Evolutionary conservation across 2,888 invertebrate genomes (phyloP), one percentile per base, ranked within the genome.

Genomic region (Eilema caniola): DNA sequence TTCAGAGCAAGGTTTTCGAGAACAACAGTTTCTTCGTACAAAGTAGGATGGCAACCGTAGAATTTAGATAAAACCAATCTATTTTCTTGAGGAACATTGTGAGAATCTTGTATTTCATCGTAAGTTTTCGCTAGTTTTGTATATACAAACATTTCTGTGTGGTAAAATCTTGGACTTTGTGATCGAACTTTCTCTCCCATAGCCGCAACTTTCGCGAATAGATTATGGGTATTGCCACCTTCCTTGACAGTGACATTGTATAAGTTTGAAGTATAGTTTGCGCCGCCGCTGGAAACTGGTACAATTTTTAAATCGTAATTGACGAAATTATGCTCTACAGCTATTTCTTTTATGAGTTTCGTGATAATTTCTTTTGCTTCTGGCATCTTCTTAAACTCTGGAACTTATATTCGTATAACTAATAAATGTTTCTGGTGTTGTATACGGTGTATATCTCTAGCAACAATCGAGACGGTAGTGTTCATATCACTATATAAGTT

Each of bases 11-110:
- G 66, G 69, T 89, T 80, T 69, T 90, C 89, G 16, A 93, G 68
- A 1, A 90, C 85, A 0, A 92, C 37, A 2, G 81, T 83, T 71
- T 91, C 91, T 61, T 86, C 83, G 23, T 76, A 68, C 12, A 68
- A 61, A 3, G 73, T 82, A 0, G 74, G 62, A 14, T 79, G 77
- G 10, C 77, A 77, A 0, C 85, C 88, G 62, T 86, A 90, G 56
- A 62, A 86, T 71, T 84, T 85, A 1, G 85, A 68, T 5, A 84
- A 78, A 20, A 41, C 37, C 0, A 89, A 64, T 57, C 84, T 83
- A 33, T 89, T 68, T 65, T 86, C 80, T 20, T 64, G 60, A 0
- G 78, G 69, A 0, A 86, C 74, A 25, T 69, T 59, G 5, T 81
- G 63, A 37, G 65, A 62, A 12, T 80, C 75, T 63, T 86, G 80